phyloP scores from a whole-genome alignment of 2,888 invertebrate genomes.

The Torymus tubicola region DNA sequence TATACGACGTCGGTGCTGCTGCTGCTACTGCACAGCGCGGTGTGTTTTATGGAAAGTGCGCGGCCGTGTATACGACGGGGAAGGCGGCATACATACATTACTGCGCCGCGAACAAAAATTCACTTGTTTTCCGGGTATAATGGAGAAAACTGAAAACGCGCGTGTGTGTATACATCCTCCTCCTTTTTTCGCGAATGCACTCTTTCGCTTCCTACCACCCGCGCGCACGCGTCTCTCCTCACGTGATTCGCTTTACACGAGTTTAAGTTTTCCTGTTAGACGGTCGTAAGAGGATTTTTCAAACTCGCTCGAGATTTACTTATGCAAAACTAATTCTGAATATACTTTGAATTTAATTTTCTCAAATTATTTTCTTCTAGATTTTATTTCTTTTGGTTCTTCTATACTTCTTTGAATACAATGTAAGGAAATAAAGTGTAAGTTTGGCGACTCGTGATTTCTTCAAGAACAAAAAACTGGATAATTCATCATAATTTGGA shows the following conservation, averaged over 20 bases:
- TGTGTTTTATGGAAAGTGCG: constrained; percentile 48
- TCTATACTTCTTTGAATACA: too few relatives aligned
- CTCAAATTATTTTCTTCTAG: too few relatives aligned
- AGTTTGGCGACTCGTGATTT: too few relatives aligned
- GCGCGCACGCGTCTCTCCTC: background rate
- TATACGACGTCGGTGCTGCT: constrained; percentile 11
- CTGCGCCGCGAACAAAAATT: constrained; percentile 33
- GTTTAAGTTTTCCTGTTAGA: constrained; percentile 23
- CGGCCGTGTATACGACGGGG: background rate
- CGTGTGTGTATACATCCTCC: background rate
- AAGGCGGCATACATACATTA: constrained; percentile 42
- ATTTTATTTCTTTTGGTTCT: too few relatives aligned
- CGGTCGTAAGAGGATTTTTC: too few relatives aligned
- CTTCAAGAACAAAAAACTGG: too few relatives aligned
- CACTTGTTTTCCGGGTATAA: constrained; percentile 35
- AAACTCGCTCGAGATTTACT: too few relatives aligned
- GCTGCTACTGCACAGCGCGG: background rate
- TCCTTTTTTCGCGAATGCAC: background rate
- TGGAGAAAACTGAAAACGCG: constrained; percentile 13
- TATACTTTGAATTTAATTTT: too few relatives aligned
- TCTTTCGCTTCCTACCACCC: too few relatives aligned
- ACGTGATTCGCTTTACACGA: background rate
- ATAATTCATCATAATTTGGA: too few relatives aligned
- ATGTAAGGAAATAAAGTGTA: too few relatives aligned
- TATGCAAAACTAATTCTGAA: too few relatives aligned